phyloP scores from a whole-genome alignment of 2,888 invertebrate species.

The Eupithecia insigniata region DNA sequence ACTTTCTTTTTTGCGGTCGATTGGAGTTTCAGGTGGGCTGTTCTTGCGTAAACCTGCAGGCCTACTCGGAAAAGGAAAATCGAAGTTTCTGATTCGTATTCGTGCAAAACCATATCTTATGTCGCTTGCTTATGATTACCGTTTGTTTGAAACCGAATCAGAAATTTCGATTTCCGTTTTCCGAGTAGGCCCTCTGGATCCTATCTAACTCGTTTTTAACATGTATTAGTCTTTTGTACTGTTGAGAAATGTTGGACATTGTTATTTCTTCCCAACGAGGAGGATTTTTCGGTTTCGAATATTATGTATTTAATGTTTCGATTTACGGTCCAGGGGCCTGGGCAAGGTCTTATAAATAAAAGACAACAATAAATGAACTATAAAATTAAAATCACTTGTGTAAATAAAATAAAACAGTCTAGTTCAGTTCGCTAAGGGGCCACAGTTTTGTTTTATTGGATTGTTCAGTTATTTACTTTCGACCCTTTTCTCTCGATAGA shows the following conservation, averaged over 20 bases:
- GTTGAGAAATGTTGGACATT: background rate
- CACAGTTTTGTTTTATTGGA: background rate
- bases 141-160: no score
- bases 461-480: background rate
- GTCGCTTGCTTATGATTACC: no score
- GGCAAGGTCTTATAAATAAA: background rate
- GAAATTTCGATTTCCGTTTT: no score
- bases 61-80: no score
- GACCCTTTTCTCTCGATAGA: background rate
- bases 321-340: background rate
- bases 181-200: no score
- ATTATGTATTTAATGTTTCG: background rate
- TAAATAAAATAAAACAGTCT: constrained; percentile 5
- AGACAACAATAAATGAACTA: background rate
- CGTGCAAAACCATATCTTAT: no score
- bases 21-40: constrained; percentile 26
- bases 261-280: background rate
- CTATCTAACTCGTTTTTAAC: no score
- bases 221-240: background rate
- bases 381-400: background rate
- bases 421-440: background rate
- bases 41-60: constrained; percentile 31
- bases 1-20: constrained; percentile 53
- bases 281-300: background rate
- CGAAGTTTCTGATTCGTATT: no score